A percentile compares a stretch with the other conserved stretches of the same genome.
Conservation (phyloP, 23 tunicate genomes). For the Halocynthia roretzi region DNA sequence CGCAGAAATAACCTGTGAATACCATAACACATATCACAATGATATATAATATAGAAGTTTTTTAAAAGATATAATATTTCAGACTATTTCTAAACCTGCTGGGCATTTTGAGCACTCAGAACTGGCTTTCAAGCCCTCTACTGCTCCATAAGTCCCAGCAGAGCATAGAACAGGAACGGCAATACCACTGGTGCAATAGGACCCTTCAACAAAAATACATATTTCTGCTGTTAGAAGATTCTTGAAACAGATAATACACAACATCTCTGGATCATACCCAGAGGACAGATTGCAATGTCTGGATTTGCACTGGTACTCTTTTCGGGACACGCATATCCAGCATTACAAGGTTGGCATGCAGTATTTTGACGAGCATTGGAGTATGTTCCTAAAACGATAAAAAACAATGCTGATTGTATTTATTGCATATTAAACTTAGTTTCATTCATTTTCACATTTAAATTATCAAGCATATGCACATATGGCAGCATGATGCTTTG, state of each 20-base stretch:
- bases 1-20: constrained; percentile 74
- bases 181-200: constrained; percentile 43
- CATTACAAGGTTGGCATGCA: constrained; percentile 40
- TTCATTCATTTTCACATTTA: no score
- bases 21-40: not conserved
- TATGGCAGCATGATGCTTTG: no score
- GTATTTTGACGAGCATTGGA: constrained; percentile 22
- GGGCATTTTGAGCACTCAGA: constrained; percentile 74
- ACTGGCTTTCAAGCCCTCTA: constrained; percentile 6
- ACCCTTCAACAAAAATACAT: constrained; percentile 31
- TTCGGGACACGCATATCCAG: constrained; percentile 62
- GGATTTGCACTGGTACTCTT: constrained; percentile 56
- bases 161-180: constrained; percentile 38
- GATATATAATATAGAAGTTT: not conserved
- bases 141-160: constrained; percentile 77
- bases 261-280: constrained; percentile 29
- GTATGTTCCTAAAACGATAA: constrained; percentile 47
- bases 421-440: no score
- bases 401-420: not conserved
- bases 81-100: constrained; percentile 30
- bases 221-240: not conserved
- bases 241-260: not conserved
- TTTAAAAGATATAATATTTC: not conserved
- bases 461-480: no score
- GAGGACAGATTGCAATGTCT: constrained; percentile 45